phyloP scores from a whole-genome alignment of 2,113 vertebrate genomes.

The Heterochromis multidens region DNA sequence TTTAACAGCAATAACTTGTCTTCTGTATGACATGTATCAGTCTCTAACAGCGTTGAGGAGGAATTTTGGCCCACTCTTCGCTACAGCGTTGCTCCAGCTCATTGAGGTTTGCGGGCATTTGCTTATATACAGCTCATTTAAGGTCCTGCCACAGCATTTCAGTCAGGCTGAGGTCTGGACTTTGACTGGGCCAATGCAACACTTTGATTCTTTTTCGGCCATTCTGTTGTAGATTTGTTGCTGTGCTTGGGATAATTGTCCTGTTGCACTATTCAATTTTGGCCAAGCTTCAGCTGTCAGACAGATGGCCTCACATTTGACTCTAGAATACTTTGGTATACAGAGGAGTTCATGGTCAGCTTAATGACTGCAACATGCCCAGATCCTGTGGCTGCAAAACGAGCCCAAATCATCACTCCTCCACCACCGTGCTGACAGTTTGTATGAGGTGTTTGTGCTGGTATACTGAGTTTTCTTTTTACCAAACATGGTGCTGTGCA shows the following conservation, averaged over 20 bases:
- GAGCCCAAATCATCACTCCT: not conserved
- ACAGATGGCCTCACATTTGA: not conserved
- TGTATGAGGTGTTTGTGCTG: not conserved
- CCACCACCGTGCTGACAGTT: not conserved
- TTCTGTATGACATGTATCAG: no score
- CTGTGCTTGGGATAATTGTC: not conserved
- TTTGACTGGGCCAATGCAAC: not conserved
- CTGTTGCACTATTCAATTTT: not conserved
- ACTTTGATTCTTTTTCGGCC: no score
- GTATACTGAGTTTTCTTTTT: no score
- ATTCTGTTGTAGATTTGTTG: not conserved
- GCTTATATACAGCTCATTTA: not conserved
- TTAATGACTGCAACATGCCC: not conserved
- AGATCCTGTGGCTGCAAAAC: not conserved
- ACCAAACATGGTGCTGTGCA: no score
- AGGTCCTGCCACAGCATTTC: not conserved
- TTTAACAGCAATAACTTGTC: no score
- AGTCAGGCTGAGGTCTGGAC: not conserved
- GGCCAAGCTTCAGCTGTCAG: not conserved
- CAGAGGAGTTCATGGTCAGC: not conserved
- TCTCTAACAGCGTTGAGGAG: not conserved
- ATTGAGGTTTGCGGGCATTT: no score
- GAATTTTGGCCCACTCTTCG: not conserved
- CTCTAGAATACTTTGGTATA: not conserved
- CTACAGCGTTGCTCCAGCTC: no score